These are phyloP conservation scores for Macquaria australasica DNA, from an alignment of 2,113 vertebrate genomes.

Conservation along the genomic window DNA sequence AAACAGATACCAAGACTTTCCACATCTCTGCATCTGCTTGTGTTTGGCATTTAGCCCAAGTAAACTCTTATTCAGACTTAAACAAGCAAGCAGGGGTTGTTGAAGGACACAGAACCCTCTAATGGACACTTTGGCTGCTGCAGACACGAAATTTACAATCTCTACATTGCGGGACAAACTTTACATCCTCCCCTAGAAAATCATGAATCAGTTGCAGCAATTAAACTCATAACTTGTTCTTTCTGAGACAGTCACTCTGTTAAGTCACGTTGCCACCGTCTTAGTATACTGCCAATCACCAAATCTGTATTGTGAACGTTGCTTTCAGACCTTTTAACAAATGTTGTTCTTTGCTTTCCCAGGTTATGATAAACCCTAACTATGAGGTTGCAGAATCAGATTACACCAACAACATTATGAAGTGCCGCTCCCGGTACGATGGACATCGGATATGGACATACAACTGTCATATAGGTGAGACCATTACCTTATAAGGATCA, in stretches of 20 bases:
- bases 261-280: not conserved
- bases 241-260: not conserved
- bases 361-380: slow-evolving; percentile 96
- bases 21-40: slow-evolving; percentile 15
- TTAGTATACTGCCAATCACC: not conserved
- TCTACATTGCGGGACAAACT: not conserved
- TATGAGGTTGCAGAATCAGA: slow-evolving; percentile 96
- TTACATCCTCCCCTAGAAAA: not conserved
- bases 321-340: not conserved
- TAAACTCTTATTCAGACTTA: not conserved
- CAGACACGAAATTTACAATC: not conserved
- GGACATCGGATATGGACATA: slow-evolving; percentile 95
- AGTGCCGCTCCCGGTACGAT: slow-evolving; percentile 91
- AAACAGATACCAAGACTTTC: slow-evolving; percentile 33
- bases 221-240: not conserved
- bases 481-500: not conserved
- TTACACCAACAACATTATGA: slow-evolving; percentile 96
- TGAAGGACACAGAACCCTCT: slow-evolving; percentile 5
- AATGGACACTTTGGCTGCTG: not conserved
- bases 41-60: not conserved
- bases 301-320: not conserved
- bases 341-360: not conserved
- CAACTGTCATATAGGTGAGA: slow-evolving; percentile 94
- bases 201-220: not conserved
- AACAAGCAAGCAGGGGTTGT: not conserved